Percentiles rank a stretch among this genome's conserved stretches.
These are phyloP conservation scores for Enteromius unitaeniatus DNA, from an alignment of 2,797 vertebrate genomes.

Conservation along the genomic window DNA sequence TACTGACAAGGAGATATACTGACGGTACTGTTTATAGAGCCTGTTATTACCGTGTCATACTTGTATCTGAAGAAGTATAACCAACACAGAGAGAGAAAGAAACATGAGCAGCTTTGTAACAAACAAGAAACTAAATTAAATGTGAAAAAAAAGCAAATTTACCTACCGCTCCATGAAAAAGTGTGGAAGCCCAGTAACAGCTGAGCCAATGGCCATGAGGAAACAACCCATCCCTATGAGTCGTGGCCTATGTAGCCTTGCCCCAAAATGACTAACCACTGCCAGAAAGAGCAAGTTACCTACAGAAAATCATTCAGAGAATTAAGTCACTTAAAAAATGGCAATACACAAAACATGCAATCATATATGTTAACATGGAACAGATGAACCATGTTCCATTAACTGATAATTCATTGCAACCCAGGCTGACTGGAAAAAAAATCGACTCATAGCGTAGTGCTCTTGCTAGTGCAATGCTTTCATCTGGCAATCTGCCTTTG, in stretches of 20 bases:
- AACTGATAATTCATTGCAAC: neutral
- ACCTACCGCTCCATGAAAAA: conserved; percentile 82
- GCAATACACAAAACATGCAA: neutral
- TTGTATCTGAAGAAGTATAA: conserved; percentile 71
- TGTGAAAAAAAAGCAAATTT: neutral
- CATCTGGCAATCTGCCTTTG: neutral
- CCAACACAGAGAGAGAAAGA: neutral
- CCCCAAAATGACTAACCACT: conserved; percentile 80
- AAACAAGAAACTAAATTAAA: neutral
- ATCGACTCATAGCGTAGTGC: too few species aligned
- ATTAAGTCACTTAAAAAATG: neutral
- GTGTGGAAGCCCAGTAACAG: conserved; percentile 79
- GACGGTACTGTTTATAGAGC: conserved; percentile 66
- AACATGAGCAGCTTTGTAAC: neutral
- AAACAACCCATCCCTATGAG: conserved; percentile 77
- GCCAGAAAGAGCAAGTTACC: conserved; percentile 80
- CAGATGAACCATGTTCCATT: neutral
- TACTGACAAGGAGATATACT: conserved; percentile 70
- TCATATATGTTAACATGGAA: neutral
- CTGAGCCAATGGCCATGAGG: conserved; percentile 76
- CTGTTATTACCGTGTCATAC: conserved; percentile 71
- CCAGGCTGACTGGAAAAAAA: neutral
- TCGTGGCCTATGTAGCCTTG: conserved; percentile 77
- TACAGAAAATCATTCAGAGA: conserved; percentile 49
- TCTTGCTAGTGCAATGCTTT: neutral